phyloP scores from a whole-genome alignment of 2,113 vertebrate genomes.

The Ivindomyrus marchei region DNA sequence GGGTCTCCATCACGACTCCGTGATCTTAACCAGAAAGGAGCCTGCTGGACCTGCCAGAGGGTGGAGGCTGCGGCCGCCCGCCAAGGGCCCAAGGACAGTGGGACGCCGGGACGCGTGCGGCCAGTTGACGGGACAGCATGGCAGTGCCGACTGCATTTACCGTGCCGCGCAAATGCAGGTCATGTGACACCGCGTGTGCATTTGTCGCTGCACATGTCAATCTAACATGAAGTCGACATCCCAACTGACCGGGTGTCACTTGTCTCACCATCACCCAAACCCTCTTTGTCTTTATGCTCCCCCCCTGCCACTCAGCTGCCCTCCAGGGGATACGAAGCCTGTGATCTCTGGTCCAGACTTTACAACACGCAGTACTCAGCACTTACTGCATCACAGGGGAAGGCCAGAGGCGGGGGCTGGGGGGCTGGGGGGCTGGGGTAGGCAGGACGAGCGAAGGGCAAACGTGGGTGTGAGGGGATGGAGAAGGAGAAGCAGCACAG shows the following conservation, averaged over 20 bases:
- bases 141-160: not conserved
- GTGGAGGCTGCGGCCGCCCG: not conserved
- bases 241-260: conserved; percentile 49
- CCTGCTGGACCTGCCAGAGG: not conserved
- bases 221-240: conserved; percentile 33
- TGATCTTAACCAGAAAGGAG: not conserved
- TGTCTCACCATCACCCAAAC: not conserved
- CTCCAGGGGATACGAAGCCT: not conserved
- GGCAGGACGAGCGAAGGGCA: not conserved
- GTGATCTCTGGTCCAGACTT: conserved; percentile 14
- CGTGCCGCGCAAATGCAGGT: not conserved
- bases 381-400: not conserved
- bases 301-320: not conserved
- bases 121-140: not conserved
- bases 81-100: not conserved
- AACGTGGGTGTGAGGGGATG: not conserved
- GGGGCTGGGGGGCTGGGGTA: not conserved
- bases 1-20: not conserved
- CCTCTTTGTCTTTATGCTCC: not conserved
- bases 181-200: not conserved
- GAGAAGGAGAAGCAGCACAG: conserved; percentile 34
- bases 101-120: not conserved
- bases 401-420: not conserved
- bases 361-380: not conserved
- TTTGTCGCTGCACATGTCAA: not conserved